Percentiles rank a stretch among this genome's conserved stretches.
These are phyloP conservation scores for Eleginops maclovinus DNA, from an alignment of 2,113 vertebrate species.

Conservation along the genomic window DNA sequence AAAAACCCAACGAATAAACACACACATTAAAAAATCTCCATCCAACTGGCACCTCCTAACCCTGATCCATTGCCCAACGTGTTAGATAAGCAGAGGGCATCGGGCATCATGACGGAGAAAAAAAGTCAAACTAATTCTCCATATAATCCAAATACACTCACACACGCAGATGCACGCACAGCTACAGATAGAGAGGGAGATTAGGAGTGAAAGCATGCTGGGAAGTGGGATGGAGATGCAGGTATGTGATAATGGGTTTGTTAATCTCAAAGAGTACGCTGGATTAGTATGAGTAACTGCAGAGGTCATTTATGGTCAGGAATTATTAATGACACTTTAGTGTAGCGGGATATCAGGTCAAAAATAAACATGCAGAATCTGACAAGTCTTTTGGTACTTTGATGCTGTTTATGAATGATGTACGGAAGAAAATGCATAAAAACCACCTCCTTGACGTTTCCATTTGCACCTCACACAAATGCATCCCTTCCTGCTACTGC, in stretches of 20 bases:
- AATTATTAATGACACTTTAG: background rate
- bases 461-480: no score
- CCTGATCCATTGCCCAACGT: slow-evolving; percentile 54
- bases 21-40: slow-evolving; percentile 38
- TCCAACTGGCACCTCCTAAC: slow-evolving; percentile 65
- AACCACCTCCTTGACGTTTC: no score
- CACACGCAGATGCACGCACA: slow-evolving; percentile 48
- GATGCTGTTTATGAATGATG: background rate
- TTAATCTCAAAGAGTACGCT: slow-evolving; percentile 61
- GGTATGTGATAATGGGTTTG: slow-evolving; percentile 67
- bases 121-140: slow-evolving; percentile 66
- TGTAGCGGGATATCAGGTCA: background rate
- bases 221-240: slow-evolving; percentile 51
- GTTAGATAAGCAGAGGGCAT: slow-evolving; percentile 71
- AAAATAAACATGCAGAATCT: background rate
- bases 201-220: slow-evolving; percentile 56
- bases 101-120: slow-evolving; percentile 26
- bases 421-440: background rate
- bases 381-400: background rate
- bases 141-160: slow-evolving; percentile 70
- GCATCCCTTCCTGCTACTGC: background rate
- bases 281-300: slow-evolving; percentile 46
- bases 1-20: slow-evolving; percentile 38
- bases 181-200: slow-evolving; percentile 37
- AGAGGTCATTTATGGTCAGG: slow-evolving; percentile 25